phyloP scores from a whole-genome alignment of 2,113 vertebrate species.

The Bungarus multicinctus region DNA sequence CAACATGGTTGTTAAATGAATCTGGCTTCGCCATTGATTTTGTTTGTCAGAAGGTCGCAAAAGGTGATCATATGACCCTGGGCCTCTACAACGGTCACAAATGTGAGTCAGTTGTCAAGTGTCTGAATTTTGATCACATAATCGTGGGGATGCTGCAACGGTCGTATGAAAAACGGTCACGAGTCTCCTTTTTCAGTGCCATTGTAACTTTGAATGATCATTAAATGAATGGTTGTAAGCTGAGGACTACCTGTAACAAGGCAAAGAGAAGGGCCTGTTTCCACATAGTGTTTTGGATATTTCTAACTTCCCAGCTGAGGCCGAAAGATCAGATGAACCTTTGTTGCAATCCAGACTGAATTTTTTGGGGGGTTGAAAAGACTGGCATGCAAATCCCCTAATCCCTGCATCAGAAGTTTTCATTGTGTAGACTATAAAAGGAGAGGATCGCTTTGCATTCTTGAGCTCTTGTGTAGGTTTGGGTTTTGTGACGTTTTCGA shows the following conservation, averaged over 20 bases:
- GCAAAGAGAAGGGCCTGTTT: no score
- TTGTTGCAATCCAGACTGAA: not conserved
- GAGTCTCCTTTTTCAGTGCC: not conserved
- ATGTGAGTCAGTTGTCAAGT: not conserved
- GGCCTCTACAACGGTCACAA: not conserved
- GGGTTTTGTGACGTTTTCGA: not conserved
- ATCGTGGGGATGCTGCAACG: not conserved
- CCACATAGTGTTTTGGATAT: not conserved
- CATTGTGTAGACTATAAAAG: conserved; percentile 10
- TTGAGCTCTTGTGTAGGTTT: not conserved
- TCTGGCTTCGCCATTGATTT: not conserved
- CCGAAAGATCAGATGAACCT: not conserved
- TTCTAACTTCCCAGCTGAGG: not conserved
- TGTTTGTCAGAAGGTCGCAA: not conserved
- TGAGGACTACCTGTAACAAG: not conserved
- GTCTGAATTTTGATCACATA: not conserved
- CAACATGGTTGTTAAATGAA: not conserved
- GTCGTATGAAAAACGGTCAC: not conserved
- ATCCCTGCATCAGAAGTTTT: not conserved
- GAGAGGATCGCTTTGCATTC: not conserved
- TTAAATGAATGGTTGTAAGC: not conserved
- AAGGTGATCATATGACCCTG: not conserved
- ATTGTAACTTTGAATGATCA: not conserved
- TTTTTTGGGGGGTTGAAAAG: not conserved
- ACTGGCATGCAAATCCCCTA: not conserved